A percentile compares a stretch with the other conserved stretches of the same genome.
These are phyloP conservation scores for Patella caerulea DNA, from an alignment of 2,888 invertebrate genomes.

Conservation along the genomic window DNA sequence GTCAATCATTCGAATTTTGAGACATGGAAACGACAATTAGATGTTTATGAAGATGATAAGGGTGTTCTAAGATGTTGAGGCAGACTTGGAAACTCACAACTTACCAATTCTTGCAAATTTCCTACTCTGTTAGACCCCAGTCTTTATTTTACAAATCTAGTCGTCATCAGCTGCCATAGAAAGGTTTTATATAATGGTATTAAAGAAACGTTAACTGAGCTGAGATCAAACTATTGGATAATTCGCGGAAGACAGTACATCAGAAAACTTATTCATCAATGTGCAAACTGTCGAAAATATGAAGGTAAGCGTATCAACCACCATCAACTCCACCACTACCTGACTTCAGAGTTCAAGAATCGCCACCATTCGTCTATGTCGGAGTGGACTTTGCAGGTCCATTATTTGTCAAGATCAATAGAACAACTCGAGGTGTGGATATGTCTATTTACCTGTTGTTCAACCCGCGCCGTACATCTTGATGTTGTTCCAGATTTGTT, in stretches of 20 bases:
- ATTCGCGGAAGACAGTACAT: not conserved
- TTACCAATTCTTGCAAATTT: not conserved
- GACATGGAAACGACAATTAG: not conserved
- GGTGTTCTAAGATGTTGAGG: not conserved
- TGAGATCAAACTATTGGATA: slow-evolving; percentile 11
- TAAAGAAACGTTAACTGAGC: not conserved
- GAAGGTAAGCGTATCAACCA: slow-evolving; percentile 11
- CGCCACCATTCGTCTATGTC: slow-evolving; percentile 3
- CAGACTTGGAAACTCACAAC: not conserved
- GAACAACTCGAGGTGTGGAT: not conserved
- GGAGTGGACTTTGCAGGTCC: slow-evolving; percentile 18
- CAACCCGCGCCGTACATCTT: not conserved
- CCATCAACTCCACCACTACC: slow-evolving; percentile 14
- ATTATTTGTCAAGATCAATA: not conserved
- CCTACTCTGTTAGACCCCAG: not conserved
- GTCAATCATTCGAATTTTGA: not conserved
- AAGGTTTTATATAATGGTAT: not conserved
- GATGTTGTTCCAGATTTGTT: not conserved
- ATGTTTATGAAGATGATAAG: slow-evolving; percentile 5
- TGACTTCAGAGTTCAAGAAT: slow-evolving; percentile 1
- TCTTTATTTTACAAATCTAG: not conserved
- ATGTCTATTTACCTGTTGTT: not conserved
- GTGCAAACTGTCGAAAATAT: not conserved
- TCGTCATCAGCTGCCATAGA: not conserved
- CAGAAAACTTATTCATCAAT: not conserved